phyloP scores from a whole-genome alignment of 2,888 invertebrate genomes.

The Uloborus plumipes region DNA sequence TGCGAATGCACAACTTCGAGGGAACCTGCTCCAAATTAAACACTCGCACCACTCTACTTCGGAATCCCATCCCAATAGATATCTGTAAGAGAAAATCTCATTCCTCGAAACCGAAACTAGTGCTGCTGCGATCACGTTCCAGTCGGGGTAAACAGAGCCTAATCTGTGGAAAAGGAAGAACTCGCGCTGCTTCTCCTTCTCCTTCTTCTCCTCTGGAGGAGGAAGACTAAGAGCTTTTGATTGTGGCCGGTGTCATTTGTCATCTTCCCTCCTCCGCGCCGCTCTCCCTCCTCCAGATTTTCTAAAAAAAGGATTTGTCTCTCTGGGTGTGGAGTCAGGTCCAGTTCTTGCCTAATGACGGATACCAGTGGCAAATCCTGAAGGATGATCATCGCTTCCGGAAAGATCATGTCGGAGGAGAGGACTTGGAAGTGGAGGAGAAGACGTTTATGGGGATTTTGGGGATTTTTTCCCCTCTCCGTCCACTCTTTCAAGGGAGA shows the following conservation, averaged over 20 bases:
- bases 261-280: slow-evolving; percentile 16
- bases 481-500: no score
- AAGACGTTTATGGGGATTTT: no score
- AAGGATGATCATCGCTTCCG: slow-evolving; percentile 62
- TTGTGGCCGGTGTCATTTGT: slow-evolving; percentile 50
- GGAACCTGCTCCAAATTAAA: no score
- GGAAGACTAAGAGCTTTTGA: slow-evolving; percentile 47
- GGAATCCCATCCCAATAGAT: no score
- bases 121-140: slow-evolving; percentile 34
- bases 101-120: no score
- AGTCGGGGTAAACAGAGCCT: slow-evolving; percentile 52
- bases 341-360: slow-evolving; percentile 28
- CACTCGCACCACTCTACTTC: no score
- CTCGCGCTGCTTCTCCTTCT: no score
- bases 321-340: slow-evolving; percentile 20
- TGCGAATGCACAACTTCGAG: no score
- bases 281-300: background rate
- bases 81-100: no score
- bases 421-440: no score
- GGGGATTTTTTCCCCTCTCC: no score
- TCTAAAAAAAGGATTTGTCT: slow-evolving; percentile 1
- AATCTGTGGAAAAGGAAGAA: slow-evolving; percentile 4
- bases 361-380: slow-evolving; percentile 40
- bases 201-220: no score
- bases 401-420: background rate